These are phyloP conservation scores for Folsomia manolachei DNA, from an alignment of 2,888 invertebrate genomes.

Conservation along the genomic window DNA sequence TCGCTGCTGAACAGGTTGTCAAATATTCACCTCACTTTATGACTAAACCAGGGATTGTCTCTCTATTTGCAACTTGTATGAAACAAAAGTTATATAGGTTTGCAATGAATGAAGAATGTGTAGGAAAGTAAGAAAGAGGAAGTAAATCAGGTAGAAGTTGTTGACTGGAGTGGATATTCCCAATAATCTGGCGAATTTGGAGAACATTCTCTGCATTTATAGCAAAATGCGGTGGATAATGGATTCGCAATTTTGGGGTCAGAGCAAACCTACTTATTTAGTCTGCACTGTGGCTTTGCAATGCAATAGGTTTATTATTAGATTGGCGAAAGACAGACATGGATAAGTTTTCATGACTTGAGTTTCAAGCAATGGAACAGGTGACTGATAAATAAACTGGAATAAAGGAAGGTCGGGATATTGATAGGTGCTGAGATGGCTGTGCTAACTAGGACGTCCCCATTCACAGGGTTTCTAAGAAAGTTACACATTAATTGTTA, in stretches of 20 bases:
- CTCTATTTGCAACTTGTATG: not conserved
- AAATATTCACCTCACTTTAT: not conserved
- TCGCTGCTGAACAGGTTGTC: not conserved
- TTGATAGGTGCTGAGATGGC: too few species aligned
- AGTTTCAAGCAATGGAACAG: not conserved
- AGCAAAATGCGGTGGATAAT: not conserved
- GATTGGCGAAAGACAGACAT: not conserved
- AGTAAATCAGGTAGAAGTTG: not conserved
- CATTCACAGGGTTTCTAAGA: not conserved
- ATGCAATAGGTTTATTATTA: too few species aligned
- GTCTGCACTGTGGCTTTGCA: too few species aligned
- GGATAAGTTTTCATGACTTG: not conserved
- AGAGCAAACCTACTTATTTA: too few species aligned
- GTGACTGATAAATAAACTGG: not conserved
- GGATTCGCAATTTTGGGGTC: not conserved
- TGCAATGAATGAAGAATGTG: too few species aligned
- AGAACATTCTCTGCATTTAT: not conserved
- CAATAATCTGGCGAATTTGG: not conserved
- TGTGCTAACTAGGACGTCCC: too few species aligned
- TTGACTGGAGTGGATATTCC: not conserved
- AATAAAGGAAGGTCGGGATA: not conserved
- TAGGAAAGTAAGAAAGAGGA: too few species aligned
- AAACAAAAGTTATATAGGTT: too few species aligned
- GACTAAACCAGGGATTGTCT: not conserved
- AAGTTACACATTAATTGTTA: not conserved